Percentiles rank a stretch among this genome's conserved stretches.
phyloP scores from a whole-genome alignment of 2,797 vertebrate species.

The Sus cebifrons region DNA sequence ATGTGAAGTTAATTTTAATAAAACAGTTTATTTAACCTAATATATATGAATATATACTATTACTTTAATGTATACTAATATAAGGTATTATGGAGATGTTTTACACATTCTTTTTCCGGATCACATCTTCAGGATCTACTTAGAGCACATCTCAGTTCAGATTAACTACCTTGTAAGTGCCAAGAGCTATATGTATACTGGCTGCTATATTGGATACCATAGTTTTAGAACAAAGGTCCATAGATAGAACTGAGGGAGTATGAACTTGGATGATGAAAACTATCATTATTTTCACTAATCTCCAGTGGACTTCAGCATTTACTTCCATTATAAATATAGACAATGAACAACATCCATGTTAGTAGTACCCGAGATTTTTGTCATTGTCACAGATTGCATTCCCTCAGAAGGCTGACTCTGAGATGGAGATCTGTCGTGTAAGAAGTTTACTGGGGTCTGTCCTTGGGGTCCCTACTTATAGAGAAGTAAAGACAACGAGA shows the following conservation, averaged over 20 bases:
- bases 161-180: not conserved
- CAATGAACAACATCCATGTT: not conserved
- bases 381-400: not conserved
- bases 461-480: not conserved
- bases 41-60: not conserved
- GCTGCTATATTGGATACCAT: not conserved
- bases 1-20: not conserved
- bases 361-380: not conserved
- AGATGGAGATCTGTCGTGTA: not conserved
- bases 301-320: not conserved
- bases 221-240: not conserved
- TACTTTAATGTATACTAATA: not conserved
- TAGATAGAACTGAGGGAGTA: not conserved
- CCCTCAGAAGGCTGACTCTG: not conserved
- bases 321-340: not conserved
- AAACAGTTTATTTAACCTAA: slow-evolving; percentile 5
- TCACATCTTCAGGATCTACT: not conserved
- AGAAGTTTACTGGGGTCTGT: not conserved
- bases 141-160: not conserved
- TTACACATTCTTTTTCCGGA: slow-evolving; percentile 1
- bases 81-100: not conserved
- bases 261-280: not conserved
- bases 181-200: not conserved
- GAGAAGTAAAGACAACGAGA: not conserved
- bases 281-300: not conserved